Evolutionary conservation across 2,888 invertebrate genomes (phyloP), one percentile per base, ranked within the genome.

Genomic region (Drosophila barbarae): DNA sequence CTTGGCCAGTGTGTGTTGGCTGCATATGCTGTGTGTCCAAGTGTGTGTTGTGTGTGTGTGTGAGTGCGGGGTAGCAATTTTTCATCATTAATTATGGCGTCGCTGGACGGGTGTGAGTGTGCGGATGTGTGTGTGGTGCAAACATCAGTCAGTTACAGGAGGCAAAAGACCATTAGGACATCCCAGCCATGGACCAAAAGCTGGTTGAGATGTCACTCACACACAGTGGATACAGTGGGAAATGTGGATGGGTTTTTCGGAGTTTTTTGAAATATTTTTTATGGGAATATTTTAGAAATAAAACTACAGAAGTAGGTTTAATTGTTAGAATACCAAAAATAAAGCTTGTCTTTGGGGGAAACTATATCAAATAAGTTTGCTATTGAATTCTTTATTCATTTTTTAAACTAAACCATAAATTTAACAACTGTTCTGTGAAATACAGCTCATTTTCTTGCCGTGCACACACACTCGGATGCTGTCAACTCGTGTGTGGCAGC

Each of bases 31-130:
- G 61, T 81, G 70, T 70, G 72, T 59, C 35, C 63, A 41, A 46
- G 53, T 57, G 51, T 56, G 53, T 60, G 51, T 18, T 18, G 50
- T 42, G 56, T 57, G 61, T 46, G 53, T 60, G 54, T n/a, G 50
- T 30, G 52, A 39, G 54, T 55, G 61, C 35, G 46, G 79, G 73
- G 77, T 76, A 83, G 77, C 80, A 83, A 81, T 81, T 81, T 81
- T 81, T 81, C 81, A 81, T 81, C 80, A 81, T 81, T 81, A 81
- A 81, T 81, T 81, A 81, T 81, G 80, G 78, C 84, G 78, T 74
- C 53, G 58, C 52, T 58, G 63, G 59, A 32, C 54, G 54, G 54
- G 64, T 34, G 67, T 53, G 52, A 49, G 65, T 51, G 34, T 21
- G 49, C 13, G 49, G 21, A 9, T 23, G 41, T 71, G 82, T 81